These are phyloP conservation scores for Drosophila suboccidentalis DNA, from an alignment of 2,888 invertebrate genomes.

Conservation along the genomic window DNA sequence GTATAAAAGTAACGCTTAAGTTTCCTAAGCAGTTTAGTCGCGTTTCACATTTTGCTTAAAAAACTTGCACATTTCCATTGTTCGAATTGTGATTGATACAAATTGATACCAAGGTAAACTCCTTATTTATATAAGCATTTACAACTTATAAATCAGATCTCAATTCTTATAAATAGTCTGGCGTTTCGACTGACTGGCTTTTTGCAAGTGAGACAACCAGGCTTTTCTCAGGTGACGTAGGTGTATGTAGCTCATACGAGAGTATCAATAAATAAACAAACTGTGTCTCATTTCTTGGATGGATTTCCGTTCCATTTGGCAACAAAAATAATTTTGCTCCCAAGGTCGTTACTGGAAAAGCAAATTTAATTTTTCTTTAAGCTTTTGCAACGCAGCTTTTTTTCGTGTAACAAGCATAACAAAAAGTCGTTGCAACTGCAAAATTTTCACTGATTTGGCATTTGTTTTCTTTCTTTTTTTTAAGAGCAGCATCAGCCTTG, in stretches of 20 bases:
- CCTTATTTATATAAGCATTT: background rate
- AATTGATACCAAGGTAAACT: constrained; percentile 11
- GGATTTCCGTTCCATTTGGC: constrained; percentile 10
- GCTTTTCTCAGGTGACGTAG: constrained; percentile 34
- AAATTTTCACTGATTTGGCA: constrained; percentile 15
- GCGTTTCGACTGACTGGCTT: background rate
- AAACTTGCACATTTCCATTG: constrained; percentile 23
- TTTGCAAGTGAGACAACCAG: constrained; percentile 6
- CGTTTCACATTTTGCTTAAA: constrained; percentile 13
- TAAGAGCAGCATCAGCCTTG: constrained; percentile 40
- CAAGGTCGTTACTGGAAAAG: constrained; percentile 27
- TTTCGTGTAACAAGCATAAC: background rate
- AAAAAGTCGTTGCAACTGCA: constrained; percentile 12
- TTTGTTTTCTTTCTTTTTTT: constrained; percentile 20
- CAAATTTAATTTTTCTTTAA: background rate
- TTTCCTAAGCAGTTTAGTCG: constrained; percentile 31
- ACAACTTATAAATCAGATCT: constrained; percentile 12
- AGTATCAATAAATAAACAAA: constrained; percentile 19
- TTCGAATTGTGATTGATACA: background rate
- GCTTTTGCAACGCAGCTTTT: constrained; percentile 3
- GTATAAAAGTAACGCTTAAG: constrained; percentile 28
- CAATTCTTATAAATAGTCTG: constrained; percentile 35
- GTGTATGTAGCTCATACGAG: no score
- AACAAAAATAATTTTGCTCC: background rate
- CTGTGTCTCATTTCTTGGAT: background rate